Evolutionary conservation across 2,113 vertebrate genomes (phyloP), one percentile per base, ranked within the genome.

Genomic region (Sander lucioperca): DNA sequence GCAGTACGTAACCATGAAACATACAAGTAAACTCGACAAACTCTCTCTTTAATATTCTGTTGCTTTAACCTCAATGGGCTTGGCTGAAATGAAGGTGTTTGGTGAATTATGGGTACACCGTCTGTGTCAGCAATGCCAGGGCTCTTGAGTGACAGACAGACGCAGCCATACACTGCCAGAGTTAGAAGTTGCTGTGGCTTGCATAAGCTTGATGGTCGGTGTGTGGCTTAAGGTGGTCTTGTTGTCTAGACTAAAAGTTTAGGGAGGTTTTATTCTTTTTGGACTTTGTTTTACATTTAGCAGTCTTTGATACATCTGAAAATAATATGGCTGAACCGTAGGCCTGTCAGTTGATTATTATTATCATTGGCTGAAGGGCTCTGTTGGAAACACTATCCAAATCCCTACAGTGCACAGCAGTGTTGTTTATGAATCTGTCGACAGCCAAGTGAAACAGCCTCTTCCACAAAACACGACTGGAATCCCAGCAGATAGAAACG

Each of bases 381-480:
- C 74, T 4, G 75, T 43, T 80, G 79, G 87, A 90, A 89, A 89
- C n/a, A 21, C 66, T 63, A 59, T 81, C 85, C 77, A 81, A 87
- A 71, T 86, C 84, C 74, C 86, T 21, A 19, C 86, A 70, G 89
- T 53, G 81, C 85, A 74, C 86, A 86, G 89, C 86, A 23, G 77
- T 77, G 83, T 89, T 92, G 89, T 91, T 93, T 90, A 92, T 91
- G 86, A 88, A 87, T 83, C 88, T 83, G 82, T 89, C 82, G 82
- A 82, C 87, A 82, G 91, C 89, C 91, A 94, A 92, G 82, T 79
- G 80, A 90, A 92, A 91, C 89, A 90, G 79, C 63, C 91, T 89
- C 88, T 85, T 90, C 73, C 75, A 71, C 81, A 77, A 92, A 92
- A 93, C 88, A 86, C 67, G 79, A 78, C 65, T 66, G 91, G 93